Evolutionary conservation across 2,888 invertebrate genomes (phyloP), one percentile per base, ranked within the genome.

Genomic region (Agapostemon virescens): DNA sequence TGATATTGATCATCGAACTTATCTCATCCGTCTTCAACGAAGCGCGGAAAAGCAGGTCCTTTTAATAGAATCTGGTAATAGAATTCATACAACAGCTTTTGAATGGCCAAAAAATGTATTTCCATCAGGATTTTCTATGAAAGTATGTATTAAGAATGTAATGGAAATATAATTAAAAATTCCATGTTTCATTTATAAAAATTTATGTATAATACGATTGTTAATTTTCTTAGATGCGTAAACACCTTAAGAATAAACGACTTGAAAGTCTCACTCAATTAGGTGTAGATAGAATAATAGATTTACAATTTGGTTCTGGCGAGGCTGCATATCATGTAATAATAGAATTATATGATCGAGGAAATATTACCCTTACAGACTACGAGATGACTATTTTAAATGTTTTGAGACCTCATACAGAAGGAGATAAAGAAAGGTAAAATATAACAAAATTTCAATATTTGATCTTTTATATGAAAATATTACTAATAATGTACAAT

Each of bases 101-200:
- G 99, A 99, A 91, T 99, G 99, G 99, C 99, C 99, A 0, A 99
- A 99, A 93, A 98, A 98, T 94, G 95, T 96, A 58, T 97, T 97
- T 9, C 99, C 98, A 0, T 98, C 98, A 0, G 98, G 98, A 1
- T 99, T 99, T 92, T 97, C 98, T 83, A 99, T 99, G 99, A 99
- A 99, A 94, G 97, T 97, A 92, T 75, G 77, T 79, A 64, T 30
- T 13, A 61, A 38, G 2, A 49, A 17, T 17, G 36, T 15, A 0
- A 33, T 42, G 26, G 17, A 55, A 26, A 49, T 49, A 55, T 2
- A 17, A 17, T n/a, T n/a, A n/a, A 26, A 55, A 26, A 26, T 66
- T 30, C 1, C 15, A 23, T 15, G 9, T 11, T 26, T 30, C 4
- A 0, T 1, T 36, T 13, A 64, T 3, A 52, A 33, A 1, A 15